Base-by-base conservation (phyloP, 2,888 invertebrate species). In the Litoditis marina region DNA sequence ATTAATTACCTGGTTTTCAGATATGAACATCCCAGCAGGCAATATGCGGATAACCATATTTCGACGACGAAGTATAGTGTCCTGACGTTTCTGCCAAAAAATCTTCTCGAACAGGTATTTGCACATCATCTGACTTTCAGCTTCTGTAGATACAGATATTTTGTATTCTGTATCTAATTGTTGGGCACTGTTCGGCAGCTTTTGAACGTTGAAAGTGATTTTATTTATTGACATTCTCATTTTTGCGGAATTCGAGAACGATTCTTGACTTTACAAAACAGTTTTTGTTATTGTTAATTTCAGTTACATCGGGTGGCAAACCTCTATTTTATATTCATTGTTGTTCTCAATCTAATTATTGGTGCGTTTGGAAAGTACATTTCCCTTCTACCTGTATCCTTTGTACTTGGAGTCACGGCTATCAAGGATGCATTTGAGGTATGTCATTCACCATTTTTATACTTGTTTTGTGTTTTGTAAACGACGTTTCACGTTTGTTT, bases 351-450 rank as follows among this genome's bases (percentile, higher is more conserved):
- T 86, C 94, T 93, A 93, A 90, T 94, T 83, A 91, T 94, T 28
- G 69, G 69, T 30, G 73, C 74, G 11, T 77, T 72, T 32, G 77
- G 77, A 49, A 68, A 67, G 34, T 73, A 73, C 58, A 65, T 76
- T n/a, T 70, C 73, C 2, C 60, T 93, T 77, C 90, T 95, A 85
- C 95, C 95, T 72, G 89, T 95, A 78, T 91, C 93, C 76, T 92
- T 93, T 74, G 95, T 96, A 80, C 88, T 96, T 69, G 90, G 90
- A 60, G 88, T 96, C 83, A 94, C 94, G 79, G 94, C 93, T 81
- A 89, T 93, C 81, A 96, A 96, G 87, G 95, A 95, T 88, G 94
- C 93, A 80, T 93, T 93, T 85, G 95, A 96, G 87, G 95, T 95
- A 85, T 51, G 61, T 16, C 16, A 36, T 36, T n/a, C n/a, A n/a